Conservation (phyloP, 1,140 invertebrate genomes). For the Camponotus pennsylvanicus region DNA sequence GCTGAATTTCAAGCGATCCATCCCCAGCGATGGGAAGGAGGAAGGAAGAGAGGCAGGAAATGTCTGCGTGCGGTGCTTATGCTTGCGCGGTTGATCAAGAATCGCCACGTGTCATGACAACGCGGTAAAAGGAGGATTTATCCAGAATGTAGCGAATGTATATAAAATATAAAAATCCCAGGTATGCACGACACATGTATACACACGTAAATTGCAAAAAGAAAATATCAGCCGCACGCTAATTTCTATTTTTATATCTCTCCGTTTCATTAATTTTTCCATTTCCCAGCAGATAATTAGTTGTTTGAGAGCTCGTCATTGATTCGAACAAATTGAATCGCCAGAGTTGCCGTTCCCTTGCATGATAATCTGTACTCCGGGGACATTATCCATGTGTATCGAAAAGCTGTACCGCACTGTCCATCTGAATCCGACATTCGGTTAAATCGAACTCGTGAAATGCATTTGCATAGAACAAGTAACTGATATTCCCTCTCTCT, state of each 20-base stretch:
- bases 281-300: not conserved
- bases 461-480: conserved; percentile 77
- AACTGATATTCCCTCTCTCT: not conserved
- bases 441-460: conserved; percentile 74
- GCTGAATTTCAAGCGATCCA: conserved; percentile 70
- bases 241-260: not conserved
- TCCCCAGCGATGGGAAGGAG: not conserved
- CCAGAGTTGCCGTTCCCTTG: not conserved
- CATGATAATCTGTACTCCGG: conserved; percentile 1
- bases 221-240: too few species aligned
- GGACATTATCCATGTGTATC: conserved; percentile 27
- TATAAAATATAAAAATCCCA: not conserved
- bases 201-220: not conserved
- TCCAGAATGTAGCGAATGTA: not conserved
- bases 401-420: not conserved
- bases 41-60: too few species aligned
- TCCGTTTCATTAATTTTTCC: not conserved
- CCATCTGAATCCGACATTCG: conserved; percentile 25
- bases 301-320: not conserved
- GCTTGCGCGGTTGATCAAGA: conserved; percentile 35
- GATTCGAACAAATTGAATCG: not conserved
- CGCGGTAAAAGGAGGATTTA: not conserved
- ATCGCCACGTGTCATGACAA: not conserved
- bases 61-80: too few species aligned
- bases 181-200: not conserved